Percentiles rank a stretch among this genome's conserved stretches.
These are phyloP conservation scores for Acrobasis consociella DNA, from an alignment of 2,888 invertebrate species.

Conservation along the genomic window DNA sequence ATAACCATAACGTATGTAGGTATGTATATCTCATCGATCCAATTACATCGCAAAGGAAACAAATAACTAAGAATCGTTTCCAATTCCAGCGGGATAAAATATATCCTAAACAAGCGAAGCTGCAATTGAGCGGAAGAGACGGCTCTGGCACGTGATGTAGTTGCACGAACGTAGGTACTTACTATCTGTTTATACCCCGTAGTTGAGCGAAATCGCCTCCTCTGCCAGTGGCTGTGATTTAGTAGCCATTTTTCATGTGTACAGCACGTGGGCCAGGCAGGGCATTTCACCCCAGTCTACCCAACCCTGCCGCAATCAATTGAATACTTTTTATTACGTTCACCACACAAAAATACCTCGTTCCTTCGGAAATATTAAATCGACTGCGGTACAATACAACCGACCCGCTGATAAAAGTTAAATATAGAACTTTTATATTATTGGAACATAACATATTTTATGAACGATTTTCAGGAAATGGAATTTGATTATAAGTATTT, in stretches of 20 bases:
- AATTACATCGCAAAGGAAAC: neutral
- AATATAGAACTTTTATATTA: constrained; percentile 12
- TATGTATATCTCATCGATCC: neutral
- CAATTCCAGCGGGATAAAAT: neutral
- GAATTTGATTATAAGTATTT: neutral
- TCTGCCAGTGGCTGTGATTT: constrained; percentile 56
- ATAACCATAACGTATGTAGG: neutral
- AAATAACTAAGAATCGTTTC: constrained; percentile 4
- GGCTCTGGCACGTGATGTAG: constrained; percentile 41
- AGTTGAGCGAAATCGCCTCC: constrained; percentile 48
- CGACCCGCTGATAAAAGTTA: constrained; percentile 15
- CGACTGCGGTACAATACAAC: constrained; percentile 7
- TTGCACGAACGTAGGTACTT: constrained; percentile 33
- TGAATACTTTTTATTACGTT: constrained; percentile 57
- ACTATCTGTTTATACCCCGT: constrained; percentile 39
- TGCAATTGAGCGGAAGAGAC: constrained; percentile 26
- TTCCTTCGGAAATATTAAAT: constrained; percentile 28
- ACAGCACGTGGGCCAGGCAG: constrained; percentile 52
- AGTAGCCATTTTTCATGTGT: constrained; percentile 63
- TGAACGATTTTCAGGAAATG: constrained; percentile 14
- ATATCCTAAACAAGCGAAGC: constrained; percentile 18
- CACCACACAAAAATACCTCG: constrained; percentile 43
- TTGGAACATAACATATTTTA: constrained; percentile 21
- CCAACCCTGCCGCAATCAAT: constrained; percentile 58
- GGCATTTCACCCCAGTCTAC: constrained; percentile 39